Evolutionary conservation across 2,888 invertebrate species (phyloP).

Genomic region (Aproaerema taeniolella): DNA sequence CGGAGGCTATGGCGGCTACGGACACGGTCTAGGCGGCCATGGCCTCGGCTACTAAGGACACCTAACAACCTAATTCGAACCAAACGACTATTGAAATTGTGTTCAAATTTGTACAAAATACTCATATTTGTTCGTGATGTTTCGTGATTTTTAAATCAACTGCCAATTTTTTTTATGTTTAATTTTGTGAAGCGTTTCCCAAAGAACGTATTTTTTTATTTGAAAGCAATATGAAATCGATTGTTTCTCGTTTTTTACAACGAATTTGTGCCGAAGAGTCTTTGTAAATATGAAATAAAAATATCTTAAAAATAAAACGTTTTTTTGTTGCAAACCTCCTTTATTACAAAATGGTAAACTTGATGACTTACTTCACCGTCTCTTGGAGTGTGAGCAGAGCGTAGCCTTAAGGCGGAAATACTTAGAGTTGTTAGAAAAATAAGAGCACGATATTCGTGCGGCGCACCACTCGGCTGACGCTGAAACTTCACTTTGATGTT

Average conservation of each 20-base stretch:
- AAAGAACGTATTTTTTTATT: slow-evolving; percentile 3
- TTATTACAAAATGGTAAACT: no score
- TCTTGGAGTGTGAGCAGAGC: no score
- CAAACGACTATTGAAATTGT: slow-evolving; percentile 3
- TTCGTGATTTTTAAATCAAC: slow-evolving; percentile 3
- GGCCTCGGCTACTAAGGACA: slow-evolving; percentile 32
- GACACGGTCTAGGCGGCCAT: slow-evolving; percentile 28
- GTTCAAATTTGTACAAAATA: slow-evolving; percentile 21
- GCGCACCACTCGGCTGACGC: no score
- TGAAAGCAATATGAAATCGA: background rate
- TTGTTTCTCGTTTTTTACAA: slow-evolving; percentile 38
- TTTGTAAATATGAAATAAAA: slow-evolving; percentile 52
- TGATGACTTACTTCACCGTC: no score
- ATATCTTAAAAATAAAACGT: slow-evolving; percentile 9
- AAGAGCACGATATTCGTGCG: no score
- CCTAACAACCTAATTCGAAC: slow-evolving; percentile 34
- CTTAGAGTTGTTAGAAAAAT: no score
- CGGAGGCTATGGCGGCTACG: slow-evolving; percentile 40
- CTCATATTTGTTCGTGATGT: slow-evolving; percentile 18
- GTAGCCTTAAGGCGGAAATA: no score
- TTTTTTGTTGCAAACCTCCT: no score
- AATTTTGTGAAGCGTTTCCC: background rate
- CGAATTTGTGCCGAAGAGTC: slow-evolving; percentile 33
- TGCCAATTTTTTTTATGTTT: slow-evolving; percentile 7
- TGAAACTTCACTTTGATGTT: no score